These are phyloP conservation scores for Cataglyphis albicans DNA, from an alignment of 2,888 invertebrate genomes.

Conservation along the genomic window DNA sequence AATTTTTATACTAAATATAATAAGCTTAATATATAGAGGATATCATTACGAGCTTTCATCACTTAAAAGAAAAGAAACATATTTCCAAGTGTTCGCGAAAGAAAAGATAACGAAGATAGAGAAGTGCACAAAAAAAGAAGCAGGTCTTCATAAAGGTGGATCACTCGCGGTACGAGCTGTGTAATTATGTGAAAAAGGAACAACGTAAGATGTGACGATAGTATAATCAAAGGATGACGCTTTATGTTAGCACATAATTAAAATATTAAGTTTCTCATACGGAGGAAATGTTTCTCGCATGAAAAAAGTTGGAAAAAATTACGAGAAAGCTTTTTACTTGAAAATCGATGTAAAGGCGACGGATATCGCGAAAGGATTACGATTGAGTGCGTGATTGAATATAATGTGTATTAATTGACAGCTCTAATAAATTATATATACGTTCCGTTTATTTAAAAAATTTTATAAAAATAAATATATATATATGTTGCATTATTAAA, in stretches of 20 bases:
- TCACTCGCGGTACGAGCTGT: slow-evolving; percentile 40
- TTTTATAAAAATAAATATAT: slow-evolving; percentile 6
- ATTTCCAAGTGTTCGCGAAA: slow-evolving; percentile 49
- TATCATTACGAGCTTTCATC: slow-evolving; percentile 42
- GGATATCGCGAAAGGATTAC: neutral
- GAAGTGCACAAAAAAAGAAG: slow-evolving; percentile 3
- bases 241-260: slow-evolving; percentile 49
- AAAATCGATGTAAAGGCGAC: slow-evolving; percentile 20
- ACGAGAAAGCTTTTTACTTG: slow-evolving; percentile 39
- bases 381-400: neutral
- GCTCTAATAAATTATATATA: slow-evolving; percentile 13
- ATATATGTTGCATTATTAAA: slow-evolving; percentile 15
- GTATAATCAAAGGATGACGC: slow-evolving; percentile 54
- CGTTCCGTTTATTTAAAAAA: neutral
- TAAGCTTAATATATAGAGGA: slow-evolving; percentile 24
- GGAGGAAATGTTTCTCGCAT: neutral
- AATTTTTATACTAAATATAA: slow-evolving; percentile 20
- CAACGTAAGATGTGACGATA: neutral
- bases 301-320: slow-evolving; percentile 25
- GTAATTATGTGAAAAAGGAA: slow-evolving; percentile 56
- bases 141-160: slow-evolving; percentile 47
- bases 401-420: slow-evolving; percentile 23
- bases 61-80: slow-evolving; percentile 57
- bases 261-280: slow-evolving; percentile 38
- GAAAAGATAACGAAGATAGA: slow-evolving; percentile 14